Percentiles rank a stretch among this genome's conserved stretches.
Conservation (phyloP, 2,113 vertebrate genomes). For the Bubo scandiacus region DNA sequence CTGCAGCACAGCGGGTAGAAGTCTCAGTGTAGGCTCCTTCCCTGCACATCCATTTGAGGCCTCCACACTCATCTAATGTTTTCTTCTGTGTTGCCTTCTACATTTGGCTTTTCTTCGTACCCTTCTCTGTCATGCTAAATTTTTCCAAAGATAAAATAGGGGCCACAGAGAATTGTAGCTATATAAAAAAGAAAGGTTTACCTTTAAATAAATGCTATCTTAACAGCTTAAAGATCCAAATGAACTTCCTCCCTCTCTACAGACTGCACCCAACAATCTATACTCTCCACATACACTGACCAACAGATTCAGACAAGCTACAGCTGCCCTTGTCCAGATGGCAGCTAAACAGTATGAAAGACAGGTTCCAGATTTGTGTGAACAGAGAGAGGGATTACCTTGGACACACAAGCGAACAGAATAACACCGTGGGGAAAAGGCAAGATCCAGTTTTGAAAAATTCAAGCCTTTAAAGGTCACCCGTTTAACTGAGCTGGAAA, state of each 20-base stretch:
- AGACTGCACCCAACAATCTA: not conserved
- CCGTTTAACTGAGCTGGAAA: not conserved
- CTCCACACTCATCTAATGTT: too few species aligned
- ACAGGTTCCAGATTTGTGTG: not conserved
- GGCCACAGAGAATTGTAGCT: not conserved
- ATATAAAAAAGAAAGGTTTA: accelerated
- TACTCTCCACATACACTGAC: not conserved
- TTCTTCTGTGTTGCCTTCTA: too few species aligned
- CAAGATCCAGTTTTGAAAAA: not conserved
- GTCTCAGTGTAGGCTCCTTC: not conserved
- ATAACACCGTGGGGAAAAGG: not conserved
- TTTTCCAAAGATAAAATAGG: not conserved
- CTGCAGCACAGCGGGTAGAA: not conserved
- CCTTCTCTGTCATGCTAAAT: not conserved
- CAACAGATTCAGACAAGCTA: not conserved
- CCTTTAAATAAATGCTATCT: not conserved
- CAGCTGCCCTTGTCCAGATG: conserved; percentile 40
- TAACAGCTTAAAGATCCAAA: not conserved
- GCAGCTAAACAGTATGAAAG: not conserved
- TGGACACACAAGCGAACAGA: not conserved
- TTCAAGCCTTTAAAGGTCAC: not conserved
- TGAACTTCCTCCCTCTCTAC: not conserved
- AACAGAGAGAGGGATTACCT: not conserved
- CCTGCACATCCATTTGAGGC: not conserved
- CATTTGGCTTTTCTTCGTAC: not conserved